Evolutionary conservation across 2,113 vertebrate genomes (phyloP), one percentile per base, ranked within the genome.

Genomic region (Hydrochoerus hydrochaeris): DNA sequence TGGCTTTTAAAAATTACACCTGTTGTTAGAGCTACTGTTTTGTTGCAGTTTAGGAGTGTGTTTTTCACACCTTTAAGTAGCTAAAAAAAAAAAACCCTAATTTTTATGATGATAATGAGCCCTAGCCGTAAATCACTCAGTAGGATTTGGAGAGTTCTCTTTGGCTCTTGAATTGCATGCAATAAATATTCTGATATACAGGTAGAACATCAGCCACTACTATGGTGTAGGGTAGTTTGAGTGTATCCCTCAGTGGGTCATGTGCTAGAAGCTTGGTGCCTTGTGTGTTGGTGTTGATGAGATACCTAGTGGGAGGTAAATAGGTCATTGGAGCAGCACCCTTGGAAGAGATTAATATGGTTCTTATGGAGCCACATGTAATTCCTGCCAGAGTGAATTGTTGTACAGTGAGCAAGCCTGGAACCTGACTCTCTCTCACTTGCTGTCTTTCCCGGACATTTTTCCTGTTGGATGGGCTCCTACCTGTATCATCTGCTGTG

Each of bases 31-130:
- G 94, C 95, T 77, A 95, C 52, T 90, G 0, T 92, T 98, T 97
- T 84, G 65, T 95, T 97, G 97, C 91, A 95, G 90, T 98, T 97
- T 87, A 94, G 85, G 13, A 62, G 85, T 90, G 96, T 63, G 81
- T 0, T 44, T 89, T 82, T 73, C 54, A 12, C 78, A 94, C 88
- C 73, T 32, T 85, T 89, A 92, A 84, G 52, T 78, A 24, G 5
- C 46, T 38, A 82, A 28, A 90, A 52, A 62, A 41, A 41, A 71
- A 11, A 19, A 57, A 57, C 54, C 41, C 12, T n/a, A 63, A 32
- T 62, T 60, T 67, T 77, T 11, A 30, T 5, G 30, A 46, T 5
- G 5, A 24, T 7, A 67, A 63, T 28, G 77, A 75, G 11, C 41
- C 49, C 52, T 73, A 1, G 3, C 17, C 8, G 44, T 44, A 77